These are phyloP conservation scores for Cathartes aura DNA, from an alignment of 2,113 vertebrate species.

Conservation along the genomic window DNA sequence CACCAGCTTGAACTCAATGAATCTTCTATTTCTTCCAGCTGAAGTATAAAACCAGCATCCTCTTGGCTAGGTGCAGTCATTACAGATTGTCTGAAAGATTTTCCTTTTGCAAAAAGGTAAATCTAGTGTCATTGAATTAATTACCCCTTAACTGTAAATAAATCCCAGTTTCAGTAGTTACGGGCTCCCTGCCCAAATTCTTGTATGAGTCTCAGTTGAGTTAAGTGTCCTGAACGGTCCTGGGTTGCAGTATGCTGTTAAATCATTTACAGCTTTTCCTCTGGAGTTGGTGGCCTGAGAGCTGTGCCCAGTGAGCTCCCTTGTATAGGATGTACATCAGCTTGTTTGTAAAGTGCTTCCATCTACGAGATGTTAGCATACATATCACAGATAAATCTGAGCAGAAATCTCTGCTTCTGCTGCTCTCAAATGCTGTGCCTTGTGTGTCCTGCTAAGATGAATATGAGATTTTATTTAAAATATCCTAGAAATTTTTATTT, in stretches of 20 bases:
- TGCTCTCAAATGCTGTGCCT: background rate
- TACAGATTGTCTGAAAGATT: background rate
- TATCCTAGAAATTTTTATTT: background rate
- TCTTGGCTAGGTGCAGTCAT: background rate
- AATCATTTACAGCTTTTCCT: background rate
- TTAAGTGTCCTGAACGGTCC: background rate
- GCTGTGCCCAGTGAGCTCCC: background rate
- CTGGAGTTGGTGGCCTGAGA: background rate
- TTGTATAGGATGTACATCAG: background rate
- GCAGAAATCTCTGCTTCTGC: background rate
- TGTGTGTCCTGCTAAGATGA: background rate
- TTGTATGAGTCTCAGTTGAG: background rate
- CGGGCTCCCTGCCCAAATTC: background rate
- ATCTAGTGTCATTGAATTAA: background rate
- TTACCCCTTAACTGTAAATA: background rate
- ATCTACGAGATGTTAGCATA: background rate
- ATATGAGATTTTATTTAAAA: background rate
- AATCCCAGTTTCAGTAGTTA: background rate
- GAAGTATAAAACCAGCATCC: background rate
- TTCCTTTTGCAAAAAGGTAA: background rate
- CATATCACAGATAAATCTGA: background rate
- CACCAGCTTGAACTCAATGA: background rate
- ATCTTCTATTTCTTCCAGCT: background rate
- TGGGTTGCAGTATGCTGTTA: background rate
- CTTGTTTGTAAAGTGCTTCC: background rate